Base-by-base conservation (phyloP, 2,113 vertebrate genomes). In the Chamaetylas fuelleborni region DNA sequence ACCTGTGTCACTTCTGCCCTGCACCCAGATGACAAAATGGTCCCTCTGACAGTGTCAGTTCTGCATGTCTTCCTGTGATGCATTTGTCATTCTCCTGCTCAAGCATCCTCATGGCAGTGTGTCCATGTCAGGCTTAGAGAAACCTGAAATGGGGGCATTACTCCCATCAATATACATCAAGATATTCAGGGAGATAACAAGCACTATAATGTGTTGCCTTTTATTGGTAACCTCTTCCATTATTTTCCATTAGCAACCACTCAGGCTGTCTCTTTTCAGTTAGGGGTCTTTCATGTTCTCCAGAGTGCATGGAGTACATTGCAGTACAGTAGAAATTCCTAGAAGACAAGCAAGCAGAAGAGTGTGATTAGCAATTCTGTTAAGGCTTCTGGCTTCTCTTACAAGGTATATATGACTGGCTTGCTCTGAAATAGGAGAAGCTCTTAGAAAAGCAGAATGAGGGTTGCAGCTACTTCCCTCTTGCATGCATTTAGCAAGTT, bases 31-130 rank as follows among this genome's bases (percentile, higher is more conserved):
- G 29, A 42, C 18, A 90, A 65, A 70, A 84, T 12, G 3, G 3
- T 53, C 4, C 25, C 22, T 85, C 40, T 58, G 10, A 38, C 33
- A 28, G 5, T 1, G 6, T 57, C 29, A 66, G 14, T 20, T 93
- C 66, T 67, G 57, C 0, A 0, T 20, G 16, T 60, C 43, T 74
- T 84, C 8, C 11, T 15, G 5, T 42, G 31, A 2, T 2, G 38
- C 14, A 29, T 54, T 81, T 50, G 36, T 28, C 29, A 36, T 78
- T 53, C 10, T 71, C 38, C 34, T 74, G 29, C 31, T 45, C 29
- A 34, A 57, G 26, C 12, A 40, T 23, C 26, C 33, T 50, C 18
- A 34, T 8, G 6, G 33, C 40, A 60, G 15, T 26, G 23, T 70
- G 34, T 26, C 38, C 34, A 67, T 12, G 14, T 12, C 14, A 70